phyloP scores from a whole-genome alignment of 2,888 invertebrate genomes.

The Latrodectus elegans region DNA sequence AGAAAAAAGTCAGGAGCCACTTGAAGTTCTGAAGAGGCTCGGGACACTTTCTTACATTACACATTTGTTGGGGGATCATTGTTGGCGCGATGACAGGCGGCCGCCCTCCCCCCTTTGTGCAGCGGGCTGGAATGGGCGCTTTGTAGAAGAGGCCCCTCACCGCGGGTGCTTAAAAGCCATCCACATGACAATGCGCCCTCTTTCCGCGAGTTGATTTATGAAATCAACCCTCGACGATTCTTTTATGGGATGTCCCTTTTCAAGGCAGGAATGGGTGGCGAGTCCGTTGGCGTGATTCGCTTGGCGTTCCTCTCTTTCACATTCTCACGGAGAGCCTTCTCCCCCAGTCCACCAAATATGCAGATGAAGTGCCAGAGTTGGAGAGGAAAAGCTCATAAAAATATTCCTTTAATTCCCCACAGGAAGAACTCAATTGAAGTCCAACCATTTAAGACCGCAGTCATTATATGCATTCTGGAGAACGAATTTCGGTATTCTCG shows the following conservation, averaged over 20 bases:
- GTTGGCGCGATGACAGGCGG: conserved; percentile 62
- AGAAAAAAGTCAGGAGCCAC: conserved; percentile 14
- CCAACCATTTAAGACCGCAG: too few relatives aligned
- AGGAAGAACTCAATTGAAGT: too few relatives aligned
- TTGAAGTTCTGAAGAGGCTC: conserved; percentile 54
- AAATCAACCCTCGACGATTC: conserved; percentile 62
- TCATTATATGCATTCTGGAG: too few relatives aligned
- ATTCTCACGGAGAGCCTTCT: too few relatives aligned
- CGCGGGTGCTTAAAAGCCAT: conserved; percentile 56
- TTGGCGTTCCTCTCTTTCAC: too few relatives aligned
- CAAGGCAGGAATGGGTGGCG: conserved; percentile 40
- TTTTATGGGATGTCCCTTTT: conserved; percentile 53
- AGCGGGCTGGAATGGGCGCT: conserved; percentile 29
- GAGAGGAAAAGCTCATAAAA: too few relatives aligned
- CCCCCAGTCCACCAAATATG: too few relatives aligned
- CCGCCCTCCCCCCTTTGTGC: conserved; percentile 47
- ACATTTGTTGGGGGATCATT: conserved; percentile 50
- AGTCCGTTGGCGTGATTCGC: not conserved
- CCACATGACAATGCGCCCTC: conserved; percentile 40
- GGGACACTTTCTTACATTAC: conserved; percentile 65
- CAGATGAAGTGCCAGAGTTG: too few relatives aligned
- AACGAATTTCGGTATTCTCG: too few relatives aligned
- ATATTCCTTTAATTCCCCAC: too few relatives aligned
- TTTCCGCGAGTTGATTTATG: conserved; percentile 64
- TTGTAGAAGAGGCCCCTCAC: conserved; percentile 31